Evolutionary conservation across 2,113 vertebrate genomes (phyloP).

Genomic region (Scolopax mira): DNA sequence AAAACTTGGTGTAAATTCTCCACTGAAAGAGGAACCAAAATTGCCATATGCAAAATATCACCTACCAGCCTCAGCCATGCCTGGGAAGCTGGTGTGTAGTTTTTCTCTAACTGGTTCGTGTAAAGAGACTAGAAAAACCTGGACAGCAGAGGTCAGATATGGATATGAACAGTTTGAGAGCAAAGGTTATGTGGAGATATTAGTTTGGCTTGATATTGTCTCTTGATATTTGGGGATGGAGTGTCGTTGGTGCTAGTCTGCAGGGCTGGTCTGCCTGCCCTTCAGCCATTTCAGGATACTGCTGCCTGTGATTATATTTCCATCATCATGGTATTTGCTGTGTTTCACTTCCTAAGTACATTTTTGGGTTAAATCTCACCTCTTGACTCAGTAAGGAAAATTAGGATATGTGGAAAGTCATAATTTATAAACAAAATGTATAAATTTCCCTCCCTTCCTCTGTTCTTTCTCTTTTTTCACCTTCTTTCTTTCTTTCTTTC

Average conservation of each 20-base stretch:
- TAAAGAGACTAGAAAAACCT: neutral
- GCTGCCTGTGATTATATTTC: neutral
- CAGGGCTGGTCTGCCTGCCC: neutral
- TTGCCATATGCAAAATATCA: neutral
- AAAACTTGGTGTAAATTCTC: neutral
- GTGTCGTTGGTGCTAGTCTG: neutral
- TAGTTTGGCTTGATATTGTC: neutral
- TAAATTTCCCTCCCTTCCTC: neutral
- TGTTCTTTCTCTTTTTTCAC: neutral
- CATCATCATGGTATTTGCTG: neutral
- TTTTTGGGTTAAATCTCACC: neutral
- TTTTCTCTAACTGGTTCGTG: neutral
- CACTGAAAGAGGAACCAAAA: neutral
- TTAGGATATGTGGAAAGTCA: neutral
- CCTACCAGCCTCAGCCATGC: neutral
- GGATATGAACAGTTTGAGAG: neutral
- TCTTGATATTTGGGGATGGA: neutral
- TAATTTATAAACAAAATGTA: neutral
- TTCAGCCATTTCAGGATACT: neutral
- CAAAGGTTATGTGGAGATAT: neutral
- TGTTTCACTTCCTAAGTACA: neutral
- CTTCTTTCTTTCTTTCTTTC: too few species aligned
- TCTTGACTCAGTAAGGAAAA: neutral
- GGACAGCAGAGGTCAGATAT: conserved; percentile 42
- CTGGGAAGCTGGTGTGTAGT: rapidly evolving